Evolutionary conservation across 2,888 invertebrate species (phyloP).

Genomic region (Athrips mouffetella): DNA sequence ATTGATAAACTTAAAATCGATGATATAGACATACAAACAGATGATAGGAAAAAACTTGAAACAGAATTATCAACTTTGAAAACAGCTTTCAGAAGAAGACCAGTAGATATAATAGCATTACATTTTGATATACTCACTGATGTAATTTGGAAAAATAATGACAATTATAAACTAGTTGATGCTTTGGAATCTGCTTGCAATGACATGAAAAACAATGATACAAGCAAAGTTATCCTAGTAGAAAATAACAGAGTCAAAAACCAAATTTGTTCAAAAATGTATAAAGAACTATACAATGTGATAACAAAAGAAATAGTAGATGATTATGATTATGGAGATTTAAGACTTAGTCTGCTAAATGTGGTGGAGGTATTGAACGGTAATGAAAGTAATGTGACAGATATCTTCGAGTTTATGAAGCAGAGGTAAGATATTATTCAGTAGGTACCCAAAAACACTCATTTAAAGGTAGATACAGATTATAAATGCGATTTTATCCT

Average conservation of each 20-base stretch:
- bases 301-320: conserved; percentile 35
- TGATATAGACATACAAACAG: conserved; percentile 29
- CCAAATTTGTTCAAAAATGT: conserved; percentile 56
- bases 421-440: conserved; percentile 46
- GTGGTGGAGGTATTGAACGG: conserved; percentile 38
- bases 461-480: no score
- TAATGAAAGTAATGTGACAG: conserved; percentile 28
- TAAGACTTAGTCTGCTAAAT: conserved; percentile 43
- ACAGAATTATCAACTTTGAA: conserved; percentile 42
- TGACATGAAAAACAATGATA: conserved; percentile 41
- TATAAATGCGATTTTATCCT: no score
- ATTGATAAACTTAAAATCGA: conserved; percentile 37
- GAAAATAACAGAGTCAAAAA: conserved; percentile 43
- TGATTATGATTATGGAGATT: conserved; percentile 42
- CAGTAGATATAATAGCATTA: conserved; percentile 49
- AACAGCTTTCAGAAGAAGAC: conserved; percentile 52
- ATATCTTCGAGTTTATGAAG: conserved; percentile 47
- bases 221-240: conserved; percentile 45
- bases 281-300: conserved; percentile 43
- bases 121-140: conserved; percentile 63
- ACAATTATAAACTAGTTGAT: conserved; percentile 42
- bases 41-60: conserved; percentile 35
- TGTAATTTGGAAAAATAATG: conserved; percentile 42
- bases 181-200: conserved; percentile 45
- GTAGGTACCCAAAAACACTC: no score